A percentile compares a stretch with the other conserved stretches of the same genome.
Conservation (phyloP, 2,888 invertebrate species). For the Parasteatoda lunata region DNA sequence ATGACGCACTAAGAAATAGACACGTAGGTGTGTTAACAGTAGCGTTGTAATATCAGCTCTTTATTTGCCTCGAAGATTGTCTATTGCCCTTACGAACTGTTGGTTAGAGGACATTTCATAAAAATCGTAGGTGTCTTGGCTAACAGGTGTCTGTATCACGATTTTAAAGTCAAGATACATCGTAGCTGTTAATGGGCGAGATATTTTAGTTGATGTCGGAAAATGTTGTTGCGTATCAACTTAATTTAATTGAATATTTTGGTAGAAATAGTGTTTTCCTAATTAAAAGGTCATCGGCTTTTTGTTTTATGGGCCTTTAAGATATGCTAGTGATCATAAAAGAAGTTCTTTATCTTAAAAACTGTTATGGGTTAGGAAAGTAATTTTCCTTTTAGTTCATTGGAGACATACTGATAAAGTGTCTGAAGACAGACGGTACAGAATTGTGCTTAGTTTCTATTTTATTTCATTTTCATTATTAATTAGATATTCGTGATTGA, state of each 20-base stretch:
- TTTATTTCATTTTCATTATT: too few species aligned
- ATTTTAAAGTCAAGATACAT: conserved; percentile 10
- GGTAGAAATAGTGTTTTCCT: conserved; percentile 1
- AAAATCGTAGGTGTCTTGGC: conserved; percentile 38
- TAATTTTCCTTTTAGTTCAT: conserved; percentile 14
- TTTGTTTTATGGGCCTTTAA: conserved; percentile 3
- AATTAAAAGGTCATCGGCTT: conserved; percentile 11
- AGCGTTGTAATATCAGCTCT: not conserved
- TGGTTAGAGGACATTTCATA: conserved; percentile 26
- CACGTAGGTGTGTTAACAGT: not conserved
- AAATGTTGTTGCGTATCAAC: conserved; percentile 11
- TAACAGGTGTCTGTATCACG: conserved; percentile 42
- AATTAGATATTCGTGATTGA: too few species aligned
- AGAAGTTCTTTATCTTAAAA: not conserved
- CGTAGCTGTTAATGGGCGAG: conserved; percentile 33
- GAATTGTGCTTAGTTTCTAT: too few species aligned
- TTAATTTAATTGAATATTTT: conserved; percentile 13
- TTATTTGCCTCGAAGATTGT: not conserved
- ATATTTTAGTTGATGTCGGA: conserved; percentile 27
- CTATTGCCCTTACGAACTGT: conserved; percentile 18
- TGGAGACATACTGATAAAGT: not conserved
- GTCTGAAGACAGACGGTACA: too few species aligned
- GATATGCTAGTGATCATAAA: not conserved
- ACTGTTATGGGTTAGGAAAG: not conserved
- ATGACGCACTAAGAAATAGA: too few species aligned